Percentiles rank a stretch among this genome's conserved stretches.
These are phyloP conservation scores for Rhopalosiphum padi DNA, from an alignment of 1,140 invertebrate species.

Conservation along the genomic window DNA sequence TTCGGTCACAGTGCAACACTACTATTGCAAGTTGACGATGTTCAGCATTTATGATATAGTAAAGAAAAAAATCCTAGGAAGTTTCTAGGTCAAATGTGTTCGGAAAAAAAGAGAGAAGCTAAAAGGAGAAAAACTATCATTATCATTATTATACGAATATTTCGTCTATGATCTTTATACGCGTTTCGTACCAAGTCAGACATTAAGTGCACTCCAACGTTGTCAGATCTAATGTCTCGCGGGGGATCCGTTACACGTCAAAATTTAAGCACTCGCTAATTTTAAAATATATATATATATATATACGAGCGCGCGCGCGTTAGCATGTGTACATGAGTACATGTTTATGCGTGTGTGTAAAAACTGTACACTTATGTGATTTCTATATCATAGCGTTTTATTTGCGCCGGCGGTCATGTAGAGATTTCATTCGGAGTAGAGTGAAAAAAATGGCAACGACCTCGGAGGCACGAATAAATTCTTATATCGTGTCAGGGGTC, in stretches of 20 bases:
- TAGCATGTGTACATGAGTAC: background rate
- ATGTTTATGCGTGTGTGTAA: constrained; percentile 3
- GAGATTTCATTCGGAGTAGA: constrained; percentile 44
- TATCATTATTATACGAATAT: background rate
- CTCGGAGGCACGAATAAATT: constrained; percentile 35
- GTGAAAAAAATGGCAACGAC: constrained; percentile 51
- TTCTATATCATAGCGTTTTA: constrained; percentile 39
- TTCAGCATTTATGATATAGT: background rate
- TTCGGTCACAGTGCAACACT: background rate
- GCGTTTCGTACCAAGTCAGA: background rate
- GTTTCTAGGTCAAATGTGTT: constrained; percentile 12
- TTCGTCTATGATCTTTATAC: background rate
- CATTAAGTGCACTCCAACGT: constrained; percentile 47
- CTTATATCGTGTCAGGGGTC: constrained; percentile 51
- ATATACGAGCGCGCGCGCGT: background rate
- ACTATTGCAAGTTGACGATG: background rate
- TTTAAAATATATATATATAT: background rate
- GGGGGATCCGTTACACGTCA: constrained; percentile 40
- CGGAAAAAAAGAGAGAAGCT: background rate
- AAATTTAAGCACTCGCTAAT: constrained; percentile 30
- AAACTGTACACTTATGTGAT: constrained; percentile 7
- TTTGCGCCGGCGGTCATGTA: constrained; percentile 38
- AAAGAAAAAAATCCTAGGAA: background rate
- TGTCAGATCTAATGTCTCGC: constrained; percentile 19
- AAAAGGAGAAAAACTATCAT: constrained; percentile 12